A percentile compares a stretch with the other conserved stretches of the same genome.
Conservation (phyloP, 2,888 invertebrate species). For the Himalopsyche tibetana region DNA sequence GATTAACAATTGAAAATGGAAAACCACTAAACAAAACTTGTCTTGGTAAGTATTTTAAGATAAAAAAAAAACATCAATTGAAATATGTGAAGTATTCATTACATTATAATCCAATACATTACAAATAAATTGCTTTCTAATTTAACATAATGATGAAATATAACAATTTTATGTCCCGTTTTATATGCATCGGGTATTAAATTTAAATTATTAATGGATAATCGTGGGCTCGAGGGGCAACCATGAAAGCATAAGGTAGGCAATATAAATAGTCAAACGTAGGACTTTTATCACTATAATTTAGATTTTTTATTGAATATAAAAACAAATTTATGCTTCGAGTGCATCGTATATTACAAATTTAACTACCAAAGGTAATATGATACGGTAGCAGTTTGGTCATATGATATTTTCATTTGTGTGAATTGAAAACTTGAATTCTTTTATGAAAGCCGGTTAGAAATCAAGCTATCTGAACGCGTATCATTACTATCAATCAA, state of each 20-base stretch:
- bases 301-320: slow-evolving; percentile 32
- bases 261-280: slow-evolving; percentile 18
- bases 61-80: too few relatives aligned
- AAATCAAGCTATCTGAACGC: too few relatives aligned
- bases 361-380: slow-evolving; percentile 7
- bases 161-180: background rate
- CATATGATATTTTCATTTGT: slow-evolving; percentile 5
- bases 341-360: background rate
- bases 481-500: too few relatives aligned
- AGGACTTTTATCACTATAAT: slow-evolving; percentile 17
- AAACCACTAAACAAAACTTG: too few relatives aligned
- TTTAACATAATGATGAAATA: background rate
- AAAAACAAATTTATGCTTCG: slow-evolving; percentile 1
- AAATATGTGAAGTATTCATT: too few relatives aligned
- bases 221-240: background rate
- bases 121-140: too few relatives aligned
- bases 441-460: slow-evolving; percentile 3
- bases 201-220: background rate
- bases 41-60: too few relatives aligned
- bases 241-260: background rate
- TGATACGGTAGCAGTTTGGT: slow-evolving; percentile 12
- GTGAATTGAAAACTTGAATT: slow-evolving; percentile 22
- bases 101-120: too few relatives aligned
- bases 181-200: background rate
- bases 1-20: too few relatives aligned